Percentiles rank a stretch among this genome's conserved stretches.
These are phyloP conservation scores for Oncorhynchus keta DNA, from an alignment of 2,113 vertebrate genomes.

Conservation along the genomic window DNA sequence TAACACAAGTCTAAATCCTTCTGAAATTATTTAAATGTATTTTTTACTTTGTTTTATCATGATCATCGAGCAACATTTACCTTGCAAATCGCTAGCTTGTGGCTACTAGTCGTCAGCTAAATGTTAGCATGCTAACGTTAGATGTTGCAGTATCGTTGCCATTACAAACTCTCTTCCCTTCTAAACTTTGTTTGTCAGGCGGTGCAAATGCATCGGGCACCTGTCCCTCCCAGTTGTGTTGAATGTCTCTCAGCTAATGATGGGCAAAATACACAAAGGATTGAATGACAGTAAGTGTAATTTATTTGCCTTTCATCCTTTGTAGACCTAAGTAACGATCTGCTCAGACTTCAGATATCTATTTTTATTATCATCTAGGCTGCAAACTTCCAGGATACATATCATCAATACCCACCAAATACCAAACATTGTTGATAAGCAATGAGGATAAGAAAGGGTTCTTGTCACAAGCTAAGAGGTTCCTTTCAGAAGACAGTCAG, in stretches of 20 bases:
- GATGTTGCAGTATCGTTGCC: not conserved
- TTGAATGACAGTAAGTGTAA: constrained; percentile 33
- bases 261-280: constrained; percentile 25
- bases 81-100: no score
- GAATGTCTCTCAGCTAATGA: not conserved
- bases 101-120: no score
- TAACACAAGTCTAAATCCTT: no score
- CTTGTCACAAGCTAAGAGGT: constrained; percentile 71
- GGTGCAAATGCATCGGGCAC: not conserved
- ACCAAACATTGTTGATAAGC: constrained; percentile 36
- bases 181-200: not conserved
- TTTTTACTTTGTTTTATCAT: no score
- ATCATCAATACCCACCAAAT: constrained; percentile 67
- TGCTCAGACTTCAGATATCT: not conserved
- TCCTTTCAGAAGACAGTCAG: constrained; percentile 52
- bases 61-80: no score
- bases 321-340: not conserved
- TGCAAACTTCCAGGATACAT: constrained; percentile 31
- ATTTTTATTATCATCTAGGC: constrained; percentile 31
- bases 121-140: not conserved
- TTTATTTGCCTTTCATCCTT: not conserved
- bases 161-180: not conserved
- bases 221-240: not conserved
- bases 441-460: constrained; percentile 70
- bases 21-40: no score